phyloP scores from a whole-genome alignment of 2,113 vertebrate species.

The Scytalopus superciliaris region DNA sequence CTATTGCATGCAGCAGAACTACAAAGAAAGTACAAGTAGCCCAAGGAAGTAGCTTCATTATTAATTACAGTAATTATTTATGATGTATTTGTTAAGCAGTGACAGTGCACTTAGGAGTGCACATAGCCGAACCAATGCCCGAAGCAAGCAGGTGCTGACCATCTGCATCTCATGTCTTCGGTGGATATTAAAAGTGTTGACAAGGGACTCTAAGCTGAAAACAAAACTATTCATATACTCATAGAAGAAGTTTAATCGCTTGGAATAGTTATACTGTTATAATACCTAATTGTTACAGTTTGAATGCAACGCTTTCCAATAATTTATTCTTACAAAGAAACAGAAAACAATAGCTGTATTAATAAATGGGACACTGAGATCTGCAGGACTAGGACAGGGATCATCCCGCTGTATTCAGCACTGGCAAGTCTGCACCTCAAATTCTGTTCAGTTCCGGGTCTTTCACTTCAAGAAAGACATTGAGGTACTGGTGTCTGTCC shows the following conservation, averaged over 20 bases:
- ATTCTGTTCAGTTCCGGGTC: background rate
- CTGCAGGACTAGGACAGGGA: background rate
- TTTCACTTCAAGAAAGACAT: background rate
- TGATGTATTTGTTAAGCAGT: constrained; percentile 42
- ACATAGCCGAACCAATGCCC: background rate
- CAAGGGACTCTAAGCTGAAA: background rate
- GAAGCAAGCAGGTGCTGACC: constrained; percentile 49
- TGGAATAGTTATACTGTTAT: background rate
- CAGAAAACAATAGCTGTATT: background rate
- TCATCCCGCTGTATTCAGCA: no score
- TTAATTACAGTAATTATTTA: constrained; percentile 49
- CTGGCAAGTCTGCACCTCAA: background rate
- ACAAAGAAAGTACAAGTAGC: background rate
- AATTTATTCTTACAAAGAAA: background rate
- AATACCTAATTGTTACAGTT: background rate
- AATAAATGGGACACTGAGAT: background rate
- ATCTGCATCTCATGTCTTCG: constrained; percentile 20
- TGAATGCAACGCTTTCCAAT: background rate
- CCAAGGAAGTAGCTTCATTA: constrained; percentile 45
- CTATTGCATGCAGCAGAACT: background rate
- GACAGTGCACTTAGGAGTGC: constrained; percentile 29
- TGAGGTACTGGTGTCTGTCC: background rate
- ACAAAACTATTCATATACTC: background rate
- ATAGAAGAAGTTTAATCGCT: background rate
- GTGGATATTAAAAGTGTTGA: background rate